Evolutionary conservation across 2,888 invertebrate species (phyloP).

Genomic region (Linnaemya vulpina): DNA sequence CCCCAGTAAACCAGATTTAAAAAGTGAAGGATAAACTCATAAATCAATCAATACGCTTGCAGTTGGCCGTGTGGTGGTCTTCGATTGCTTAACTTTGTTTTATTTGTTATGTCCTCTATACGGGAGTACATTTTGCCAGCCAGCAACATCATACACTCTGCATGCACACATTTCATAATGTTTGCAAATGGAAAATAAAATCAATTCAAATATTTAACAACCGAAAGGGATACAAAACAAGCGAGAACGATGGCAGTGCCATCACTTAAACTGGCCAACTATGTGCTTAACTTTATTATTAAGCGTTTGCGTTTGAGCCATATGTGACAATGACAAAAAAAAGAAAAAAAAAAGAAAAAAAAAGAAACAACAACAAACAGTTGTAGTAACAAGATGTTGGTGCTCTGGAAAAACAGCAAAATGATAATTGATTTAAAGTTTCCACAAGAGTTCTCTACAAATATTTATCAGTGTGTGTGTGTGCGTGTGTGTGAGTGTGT

Average conservation of each 20-base stretch:
- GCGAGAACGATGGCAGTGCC: not conserved
- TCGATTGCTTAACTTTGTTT: slow-evolving; percentile 32
- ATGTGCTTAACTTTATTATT: slow-evolving; percentile 23
- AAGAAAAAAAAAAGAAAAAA: not conserved
- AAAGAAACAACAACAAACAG: not conserved
- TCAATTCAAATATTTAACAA: not conserved
- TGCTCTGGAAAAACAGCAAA: not conserved
- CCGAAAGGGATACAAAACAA: not conserved
- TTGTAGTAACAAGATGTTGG: not conserved
- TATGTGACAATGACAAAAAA: not conserved
- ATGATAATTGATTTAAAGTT: slow-evolving; percentile 35
- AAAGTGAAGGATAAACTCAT: slow-evolving; percentile 4
- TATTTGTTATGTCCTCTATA: slow-evolving; percentile 24
- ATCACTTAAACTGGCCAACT: not conserved
- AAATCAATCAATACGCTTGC: slow-evolving; percentile 42
- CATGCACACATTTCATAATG: not conserved
- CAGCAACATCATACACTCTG: slow-evolving; percentile 20
- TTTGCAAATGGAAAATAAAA: slow-evolving; percentile 16
- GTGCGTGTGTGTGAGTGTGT: not conserved
- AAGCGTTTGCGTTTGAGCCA: slow-evolving; percentile 21
- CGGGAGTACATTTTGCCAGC: not conserved
- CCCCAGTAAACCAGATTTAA: not conserved
- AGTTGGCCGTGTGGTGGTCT: slow-evolving; percentile 2
- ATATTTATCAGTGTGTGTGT: not conserved
- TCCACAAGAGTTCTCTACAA: not conserved